phyloP scores from a whole-genome alignment of 2,888 invertebrate genomes.

The Campoletis raptor region DNA sequence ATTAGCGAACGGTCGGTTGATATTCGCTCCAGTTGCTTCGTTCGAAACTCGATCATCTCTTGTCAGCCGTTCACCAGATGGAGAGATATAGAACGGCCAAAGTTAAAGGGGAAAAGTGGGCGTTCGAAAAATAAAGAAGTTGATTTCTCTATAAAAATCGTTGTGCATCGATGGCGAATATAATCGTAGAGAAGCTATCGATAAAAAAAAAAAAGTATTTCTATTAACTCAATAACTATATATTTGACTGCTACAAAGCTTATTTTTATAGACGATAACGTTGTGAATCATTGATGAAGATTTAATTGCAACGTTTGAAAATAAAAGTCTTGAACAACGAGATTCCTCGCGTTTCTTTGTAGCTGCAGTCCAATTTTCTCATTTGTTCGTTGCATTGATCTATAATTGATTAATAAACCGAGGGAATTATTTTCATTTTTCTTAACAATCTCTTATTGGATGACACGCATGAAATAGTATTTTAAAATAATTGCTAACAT shows the following conservation, averaged over 20 bases:
- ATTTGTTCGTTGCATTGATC: not conserved
- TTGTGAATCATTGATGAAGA: not conserved
- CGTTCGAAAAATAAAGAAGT: constrained; percentile 37
- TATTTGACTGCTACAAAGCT: constrained; percentile 5
- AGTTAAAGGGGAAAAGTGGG: constrained; percentile 43
- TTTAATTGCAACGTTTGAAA: not conserved
- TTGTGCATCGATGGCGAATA: constrained; percentile 41
- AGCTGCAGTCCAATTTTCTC: not conserved
- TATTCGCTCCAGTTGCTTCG: constrained; percentile 62
- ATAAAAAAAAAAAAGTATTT: constrained; percentile 19
- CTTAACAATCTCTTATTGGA: not conserved
- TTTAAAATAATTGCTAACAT: too few species aligned
- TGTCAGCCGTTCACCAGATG: constrained; percentile 50
- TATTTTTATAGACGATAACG: not conserved
- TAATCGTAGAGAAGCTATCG: constrained; percentile 5
- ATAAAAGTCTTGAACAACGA: not conserved
- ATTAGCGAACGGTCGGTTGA: constrained; percentile 60
- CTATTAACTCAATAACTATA: constrained; percentile 8
- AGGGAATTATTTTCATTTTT: not conserved
- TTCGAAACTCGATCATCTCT: constrained; percentile 64
- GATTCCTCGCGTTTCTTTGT: not conserved
- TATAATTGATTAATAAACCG: not conserved
- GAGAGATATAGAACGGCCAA: constrained; percentile 40
- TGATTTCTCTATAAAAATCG: constrained; percentile 46
- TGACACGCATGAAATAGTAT: too few species aligned